Percentiles rank a stretch among this genome's conserved stretches.
These are phyloP conservation scores for Amphilophus citrinellus DNA, from an alignment of 2,113 vertebrate species.

Conservation along the genomic window DNA sequence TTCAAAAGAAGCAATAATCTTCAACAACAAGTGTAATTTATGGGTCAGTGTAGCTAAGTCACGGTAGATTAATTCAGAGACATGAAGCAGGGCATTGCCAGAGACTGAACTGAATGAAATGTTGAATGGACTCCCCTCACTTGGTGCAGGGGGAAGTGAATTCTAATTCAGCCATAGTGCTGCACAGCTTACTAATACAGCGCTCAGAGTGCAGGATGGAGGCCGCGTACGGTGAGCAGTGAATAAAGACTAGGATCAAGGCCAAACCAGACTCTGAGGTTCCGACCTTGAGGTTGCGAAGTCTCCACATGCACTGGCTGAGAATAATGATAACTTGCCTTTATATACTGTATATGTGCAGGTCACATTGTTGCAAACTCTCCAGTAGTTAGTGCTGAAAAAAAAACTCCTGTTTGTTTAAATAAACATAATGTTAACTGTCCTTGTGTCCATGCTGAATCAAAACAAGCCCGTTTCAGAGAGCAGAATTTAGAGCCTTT, in stretches of 20 bases:
- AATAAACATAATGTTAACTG: not conserved
- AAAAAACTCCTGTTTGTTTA: not conserved
- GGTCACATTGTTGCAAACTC: not conserved
- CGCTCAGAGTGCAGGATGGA: conserved; percentile 39
- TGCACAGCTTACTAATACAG: conserved; percentile 58
- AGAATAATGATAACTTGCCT: conserved; percentile 38
- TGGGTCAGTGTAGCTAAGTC: conserved; percentile 58
- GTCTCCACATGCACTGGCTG: conserved; percentile 4
- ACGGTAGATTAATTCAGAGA: conserved; percentile 50
- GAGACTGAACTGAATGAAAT: conserved; percentile 43
- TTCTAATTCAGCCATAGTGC: conserved; percentile 56
- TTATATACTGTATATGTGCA: not conserved
- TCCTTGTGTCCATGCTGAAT: not conserved
- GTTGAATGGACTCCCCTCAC: conserved; percentile 53
- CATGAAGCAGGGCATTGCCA: conserved; percentile 32
- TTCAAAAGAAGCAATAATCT: conserved; percentile 42
- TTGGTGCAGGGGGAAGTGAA: conserved; percentile 51
- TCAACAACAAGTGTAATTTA: conserved; percentile 51
- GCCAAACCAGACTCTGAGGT: conserved; percentile 26
- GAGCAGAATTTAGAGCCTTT: not conserved
- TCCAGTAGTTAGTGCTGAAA: not conserved
- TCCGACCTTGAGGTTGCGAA: conserved; percentile 38
- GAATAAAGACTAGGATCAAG: conserved; percentile 49
- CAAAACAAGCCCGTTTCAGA: not conserved
- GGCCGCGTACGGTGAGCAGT: not conserved